Percentiles rank a stretch among this genome's conserved stretches.
Evolutionary conservation across 2,113 vertebrate species (phyloP).

Genomic region (Gadus chalcogrammus): DNA sequence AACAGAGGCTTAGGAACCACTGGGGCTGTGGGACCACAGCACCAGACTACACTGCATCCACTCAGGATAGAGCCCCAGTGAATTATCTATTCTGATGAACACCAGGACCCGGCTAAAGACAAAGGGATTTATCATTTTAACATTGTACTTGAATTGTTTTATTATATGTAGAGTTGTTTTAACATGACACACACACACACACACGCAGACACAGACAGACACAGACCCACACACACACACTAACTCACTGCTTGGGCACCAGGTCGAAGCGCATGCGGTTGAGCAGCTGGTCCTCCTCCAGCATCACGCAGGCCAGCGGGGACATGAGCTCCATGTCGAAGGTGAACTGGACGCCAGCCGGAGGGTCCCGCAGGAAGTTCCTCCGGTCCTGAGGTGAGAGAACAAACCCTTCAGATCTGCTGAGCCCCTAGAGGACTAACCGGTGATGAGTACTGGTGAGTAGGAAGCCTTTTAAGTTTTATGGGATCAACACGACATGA

Average conservation of each 20-base stretch:
- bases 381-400: slow-evolving; percentile 55
- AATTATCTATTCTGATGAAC: too few species aligned
- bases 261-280: slow-evolving; percentile 70
- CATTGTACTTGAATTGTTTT: too few species aligned
- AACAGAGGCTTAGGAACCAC: neutral
- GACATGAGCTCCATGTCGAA: slow-evolving; percentile 69
- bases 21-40: neutral
- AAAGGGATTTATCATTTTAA: too few species aligned
- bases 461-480: too few species aligned
- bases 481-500: too few species aligned
- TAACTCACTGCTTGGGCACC: slow-evolving; percentile 64
- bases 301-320: slow-evolving; percentile 63
- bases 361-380: slow-evolving; percentile 67
- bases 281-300: slow-evolving; percentile 67
- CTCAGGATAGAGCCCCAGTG: too few species aligned
- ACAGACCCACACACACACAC: slow-evolving; percentile 1
- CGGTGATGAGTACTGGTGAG: too few species aligned
- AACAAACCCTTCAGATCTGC: too few species aligned
- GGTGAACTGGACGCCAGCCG: slow-evolving; percentile 65
- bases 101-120: too few species aligned
- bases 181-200: neutral
- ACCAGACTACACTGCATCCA: too few species aligned
- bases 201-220: neutral
- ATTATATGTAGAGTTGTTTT: too few species aligned
- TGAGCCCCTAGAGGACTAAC: too few species aligned